Evolutionary conservation across 2,888 invertebrate genomes (phyloP).

Genomic region (Yponomeuta sedellus): DNA sequence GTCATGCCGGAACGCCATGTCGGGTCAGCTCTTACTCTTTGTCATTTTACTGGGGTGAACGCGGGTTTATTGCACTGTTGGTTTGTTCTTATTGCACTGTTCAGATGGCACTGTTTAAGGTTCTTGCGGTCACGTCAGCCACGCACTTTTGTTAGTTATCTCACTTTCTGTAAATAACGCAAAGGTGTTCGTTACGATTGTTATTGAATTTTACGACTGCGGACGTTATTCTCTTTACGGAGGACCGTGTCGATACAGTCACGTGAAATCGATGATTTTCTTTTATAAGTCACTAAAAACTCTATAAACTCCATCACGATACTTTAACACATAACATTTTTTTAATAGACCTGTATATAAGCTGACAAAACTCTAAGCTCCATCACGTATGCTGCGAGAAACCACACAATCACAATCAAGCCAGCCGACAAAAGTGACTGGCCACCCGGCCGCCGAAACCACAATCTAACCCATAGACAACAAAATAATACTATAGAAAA

Average conservation of each 20-base stretch:
- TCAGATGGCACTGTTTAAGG: neutral
- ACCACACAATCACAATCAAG: constrained; percentile 17
- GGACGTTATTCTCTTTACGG: too few species aligned
- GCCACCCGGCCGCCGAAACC: constrained; percentile 16
- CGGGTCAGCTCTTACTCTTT: constrained; percentile 20
- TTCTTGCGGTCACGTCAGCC: neutral
- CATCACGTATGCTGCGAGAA: neutral
- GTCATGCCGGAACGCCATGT: constrained; percentile 59
- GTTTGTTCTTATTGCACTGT: neutral
- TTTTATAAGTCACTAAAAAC: too few species aligned
- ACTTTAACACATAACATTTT: too few species aligned
- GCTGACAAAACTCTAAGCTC: neutral
- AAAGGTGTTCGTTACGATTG: neutral
- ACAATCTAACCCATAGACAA: constrained; percentile 9
- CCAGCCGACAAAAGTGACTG: constrained; percentile 19
- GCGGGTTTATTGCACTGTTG: neutral
- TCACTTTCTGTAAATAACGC: neutral
- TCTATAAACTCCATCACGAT: too few species aligned
- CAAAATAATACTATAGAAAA: neutral
- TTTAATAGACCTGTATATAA: too few species aligned
- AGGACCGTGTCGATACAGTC: too few species aligned
- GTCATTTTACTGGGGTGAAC: neutral
- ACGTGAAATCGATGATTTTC: too few species aligned
- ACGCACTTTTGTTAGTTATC: neutral
- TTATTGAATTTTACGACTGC: neutral